Percentiles rank a stretch among this genome's conserved stretches.
Evolutionary conservation across 2,888 invertebrate genomes (phyloP).

Genomic region (Acanthopleura granulata): DNA sequence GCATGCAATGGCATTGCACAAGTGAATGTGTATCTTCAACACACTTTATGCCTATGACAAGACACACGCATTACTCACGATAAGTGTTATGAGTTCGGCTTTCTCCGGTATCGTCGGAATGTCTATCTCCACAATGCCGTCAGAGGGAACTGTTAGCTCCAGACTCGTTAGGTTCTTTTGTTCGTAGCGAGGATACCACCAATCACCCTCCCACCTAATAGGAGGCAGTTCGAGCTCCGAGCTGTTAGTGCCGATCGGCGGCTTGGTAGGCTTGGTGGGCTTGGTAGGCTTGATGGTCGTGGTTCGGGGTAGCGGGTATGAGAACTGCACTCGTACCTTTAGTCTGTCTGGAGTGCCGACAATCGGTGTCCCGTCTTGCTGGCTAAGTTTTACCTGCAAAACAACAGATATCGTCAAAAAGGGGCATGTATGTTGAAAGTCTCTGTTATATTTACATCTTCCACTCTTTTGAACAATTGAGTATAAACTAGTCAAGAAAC

Average conservation of each 20-base stretch:
- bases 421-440: too few relatives aligned
- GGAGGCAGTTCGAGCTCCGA: neutral
- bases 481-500: too few relatives aligned
- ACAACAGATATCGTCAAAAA: too few relatives aligned
- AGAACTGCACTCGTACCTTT: neutral
- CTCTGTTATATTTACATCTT: too few relatives aligned
- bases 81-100: neutral
- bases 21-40: too few relatives aligned
- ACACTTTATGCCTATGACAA: too few relatives aligned
- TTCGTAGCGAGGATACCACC: neutral
- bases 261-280: neutral
- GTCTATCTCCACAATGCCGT: constrained; percentile 8
- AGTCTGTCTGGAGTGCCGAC: neutral
- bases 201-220: neutral
- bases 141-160: neutral
- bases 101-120: neutral
- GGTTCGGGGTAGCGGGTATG: neutral
- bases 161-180: neutral
- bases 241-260: neutral
- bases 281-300: neutral
- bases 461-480: too few relatives aligned
- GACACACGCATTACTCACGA: neutral
- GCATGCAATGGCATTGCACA: too few relatives aligned
- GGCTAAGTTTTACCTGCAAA: constrained; percentile 1
- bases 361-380: constrained; percentile 8